Conservation (phyloP, 2,113 vertebrate genomes). For the Anoplopoma fimbria region DNA sequence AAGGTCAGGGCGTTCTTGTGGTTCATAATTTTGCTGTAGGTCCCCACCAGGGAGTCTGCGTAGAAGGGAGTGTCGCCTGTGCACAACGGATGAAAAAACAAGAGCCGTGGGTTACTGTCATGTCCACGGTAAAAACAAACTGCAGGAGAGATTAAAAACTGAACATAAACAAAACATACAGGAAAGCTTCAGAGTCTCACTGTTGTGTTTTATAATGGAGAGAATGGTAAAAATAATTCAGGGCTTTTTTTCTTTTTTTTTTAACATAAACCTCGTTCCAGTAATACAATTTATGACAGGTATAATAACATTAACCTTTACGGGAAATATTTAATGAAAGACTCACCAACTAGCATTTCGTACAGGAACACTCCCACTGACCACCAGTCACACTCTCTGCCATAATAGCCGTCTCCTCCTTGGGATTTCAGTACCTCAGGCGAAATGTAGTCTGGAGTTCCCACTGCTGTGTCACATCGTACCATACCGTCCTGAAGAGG, state of each 20-base stretch:
- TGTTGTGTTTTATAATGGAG: not conserved
- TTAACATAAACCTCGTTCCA: not conserved
- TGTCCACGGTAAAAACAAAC: not conserved
- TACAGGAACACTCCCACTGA: slow-evolving; percentile 99
- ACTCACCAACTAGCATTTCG: slow-evolving; percentile 99
- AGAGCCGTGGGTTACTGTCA: not conserved
- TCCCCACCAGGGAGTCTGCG: slow-evolving; percentile 98
- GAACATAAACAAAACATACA: not conserved
- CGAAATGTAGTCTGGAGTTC: slow-evolving; percentile 99
- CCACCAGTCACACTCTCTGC: slow-evolving; percentile 99
- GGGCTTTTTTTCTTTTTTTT: not conserved
- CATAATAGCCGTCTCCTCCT: slow-evolving; percentile 98
- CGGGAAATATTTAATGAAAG: not conserved
- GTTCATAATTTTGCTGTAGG: slow-evolving; percentile 99
- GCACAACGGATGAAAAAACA: slow-evolving; percentile 53
- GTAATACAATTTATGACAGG: not conserved
- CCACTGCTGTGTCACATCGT: slow-evolving; percentile 99
- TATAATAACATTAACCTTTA: not conserved
- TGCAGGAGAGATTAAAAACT: not conserved
- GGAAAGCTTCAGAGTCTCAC: too few species aligned
- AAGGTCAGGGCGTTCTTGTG: slow-evolving; percentile 98
- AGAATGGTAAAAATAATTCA: not conserved
- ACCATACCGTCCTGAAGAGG: slow-evolving; percentile 95
- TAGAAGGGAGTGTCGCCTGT: slow-evolving; percentile 99
- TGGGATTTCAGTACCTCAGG: slow-evolving; percentile 99